Evolutionary conservation across 2,113 vertebrate species (phyloP), one percentile per base, ranked within the genome.

Genomic region (Rhadina sibilatrix): DNA sequence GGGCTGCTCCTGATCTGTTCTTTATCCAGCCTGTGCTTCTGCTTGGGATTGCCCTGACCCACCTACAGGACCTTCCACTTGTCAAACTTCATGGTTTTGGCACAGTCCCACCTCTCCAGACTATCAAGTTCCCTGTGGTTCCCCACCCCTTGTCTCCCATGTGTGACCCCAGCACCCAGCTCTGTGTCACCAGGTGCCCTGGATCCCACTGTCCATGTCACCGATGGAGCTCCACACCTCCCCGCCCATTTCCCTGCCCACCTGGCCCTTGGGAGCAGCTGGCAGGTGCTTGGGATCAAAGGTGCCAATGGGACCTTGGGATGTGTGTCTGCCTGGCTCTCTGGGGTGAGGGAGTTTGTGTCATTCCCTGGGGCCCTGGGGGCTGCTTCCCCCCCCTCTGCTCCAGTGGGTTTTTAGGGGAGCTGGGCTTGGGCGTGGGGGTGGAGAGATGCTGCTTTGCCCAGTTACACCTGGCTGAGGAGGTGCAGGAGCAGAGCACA

Each of bases 381-480:
- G 24, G 37, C 47, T 22, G 8, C 40, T 54, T 22, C 16, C 8
- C 11, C 27, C 19, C 0, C 5, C 2, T 6, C 7, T 42, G 46
- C 4, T 30, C 6, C 1, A 6, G 25, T 11, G 25, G 28, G 25
- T 31, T 49, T 82, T 33, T 27, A 8, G 15, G n/a, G 3, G 10
- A 3, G 13, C 14, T n/a, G 2, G 27, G 49, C 3, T 30, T 21
- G n/a, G 57, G 25, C 4, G 0, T 27, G 11, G 6, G 15, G 31
- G 5, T 16, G 33, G 12, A 20, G 66, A 20, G 15, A 15, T 4
- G 7, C 6, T 2, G 27, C 54, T 88, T n/a, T 59, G 20, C 3
- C 46, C 16, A 0, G 13, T 14, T 10, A 28, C 16, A 3, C 0
- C 1, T 11, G 22, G 8, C 24, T 12, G 28, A 2, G 59, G 52